A percentile compares a stretch with the other conserved stretches of the same genome.
These are phyloP conservation scores for Typhlomys cinereus DNA, from an alignment of 2,113 vertebrate species.

Conservation along the genomic window DNA sequence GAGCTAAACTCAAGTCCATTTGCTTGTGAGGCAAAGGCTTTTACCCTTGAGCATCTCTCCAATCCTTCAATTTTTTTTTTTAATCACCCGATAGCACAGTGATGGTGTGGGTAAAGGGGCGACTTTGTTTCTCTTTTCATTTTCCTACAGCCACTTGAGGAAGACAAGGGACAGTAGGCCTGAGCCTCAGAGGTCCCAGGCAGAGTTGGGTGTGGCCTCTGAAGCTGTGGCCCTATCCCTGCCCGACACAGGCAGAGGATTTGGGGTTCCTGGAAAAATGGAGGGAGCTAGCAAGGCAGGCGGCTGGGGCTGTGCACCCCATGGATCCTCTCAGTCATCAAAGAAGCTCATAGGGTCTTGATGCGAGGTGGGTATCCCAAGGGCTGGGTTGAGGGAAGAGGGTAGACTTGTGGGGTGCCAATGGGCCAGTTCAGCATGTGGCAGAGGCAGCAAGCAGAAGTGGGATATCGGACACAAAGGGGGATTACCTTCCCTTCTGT, in stretches of 20 bases:
- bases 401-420: neutral
- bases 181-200: neutral
- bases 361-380: neutral
- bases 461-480: no score
- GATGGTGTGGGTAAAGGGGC: neutral
- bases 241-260: neutral
- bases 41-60: no score
- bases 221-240: neutral
- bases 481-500: fast-evolving
- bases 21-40: no score
- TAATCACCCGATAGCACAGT: neutral
- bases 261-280: neutral
- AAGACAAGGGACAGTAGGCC: neutral
- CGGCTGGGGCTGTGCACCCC: neutral
- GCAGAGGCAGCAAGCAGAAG: neutral
- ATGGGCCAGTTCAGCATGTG: neutral
- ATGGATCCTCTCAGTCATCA: neutral
- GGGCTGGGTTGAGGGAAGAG: neutral
- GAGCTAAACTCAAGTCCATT: no score
- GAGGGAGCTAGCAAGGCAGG: neutral
- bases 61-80: neutral
- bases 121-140: neutral
- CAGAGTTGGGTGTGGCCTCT: neutral
- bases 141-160: neutral
- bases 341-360: neutral